A percentile compares a stretch with the other conserved stretches of the same genome.
These are phyloP conservation scores for Saxicola maurus DNA, from an alignment of 2,797 vertebrate genomes.

Conservation along the genomic window DNA sequence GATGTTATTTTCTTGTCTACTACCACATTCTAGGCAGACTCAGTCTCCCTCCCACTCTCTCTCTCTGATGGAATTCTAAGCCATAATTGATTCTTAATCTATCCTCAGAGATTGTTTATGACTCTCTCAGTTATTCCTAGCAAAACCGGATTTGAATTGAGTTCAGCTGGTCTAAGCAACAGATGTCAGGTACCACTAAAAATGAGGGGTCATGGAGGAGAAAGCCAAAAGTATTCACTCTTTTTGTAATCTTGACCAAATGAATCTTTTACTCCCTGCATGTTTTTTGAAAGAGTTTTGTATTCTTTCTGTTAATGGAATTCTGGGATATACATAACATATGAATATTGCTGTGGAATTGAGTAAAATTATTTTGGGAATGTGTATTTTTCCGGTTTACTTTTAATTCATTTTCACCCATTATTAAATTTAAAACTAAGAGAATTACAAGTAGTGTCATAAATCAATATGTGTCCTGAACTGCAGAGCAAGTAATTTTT, in stretches of 20 bases:
- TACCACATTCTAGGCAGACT: background rate
- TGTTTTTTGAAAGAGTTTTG: background rate
- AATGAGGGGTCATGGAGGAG: background rate
- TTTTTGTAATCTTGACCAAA: background rate
- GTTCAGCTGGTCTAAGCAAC: background rate
- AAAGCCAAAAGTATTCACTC: background rate
- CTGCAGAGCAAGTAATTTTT: background rate
- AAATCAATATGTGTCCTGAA: slow-evolving; percentile 17
- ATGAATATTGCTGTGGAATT: background rate
- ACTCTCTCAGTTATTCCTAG: background rate
- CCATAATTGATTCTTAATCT: background rate
- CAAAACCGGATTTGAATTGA: background rate
- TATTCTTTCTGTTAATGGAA: background rate
- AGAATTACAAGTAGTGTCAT: background rate
- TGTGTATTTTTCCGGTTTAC: background rate
- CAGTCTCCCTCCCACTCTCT: background rate
- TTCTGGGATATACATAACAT: background rate
- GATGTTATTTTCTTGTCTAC: background rate
- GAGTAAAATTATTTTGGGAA: background rate
- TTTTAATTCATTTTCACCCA: background rate
- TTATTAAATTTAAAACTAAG: slow-evolving; percentile 8
- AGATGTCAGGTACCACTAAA: background rate
- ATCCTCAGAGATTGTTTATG: background rate
- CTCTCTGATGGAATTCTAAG: background rate
- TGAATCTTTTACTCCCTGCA: background rate